Evolutionary conservation across 2,113 vertebrate genomes (phyloP).

Genomic region (Ophiodon elongatus): DNA sequence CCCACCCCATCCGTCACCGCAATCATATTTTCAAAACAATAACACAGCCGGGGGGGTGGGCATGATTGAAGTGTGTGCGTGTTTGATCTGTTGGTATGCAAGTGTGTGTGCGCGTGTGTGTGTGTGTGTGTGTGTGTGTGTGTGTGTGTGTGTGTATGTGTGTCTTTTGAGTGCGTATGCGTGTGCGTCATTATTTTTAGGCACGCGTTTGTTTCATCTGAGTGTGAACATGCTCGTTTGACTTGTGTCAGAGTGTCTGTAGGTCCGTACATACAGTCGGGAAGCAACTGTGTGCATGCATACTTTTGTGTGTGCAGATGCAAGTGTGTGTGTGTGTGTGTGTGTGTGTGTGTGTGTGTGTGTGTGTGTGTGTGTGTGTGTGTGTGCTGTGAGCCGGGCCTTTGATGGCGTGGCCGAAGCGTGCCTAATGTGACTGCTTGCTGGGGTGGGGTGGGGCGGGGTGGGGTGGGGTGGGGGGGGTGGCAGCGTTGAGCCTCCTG

Average conservation of each 20-base stretch:
- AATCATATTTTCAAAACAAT: constrained; percentile 86
- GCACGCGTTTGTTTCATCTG: constrained; percentile 67
- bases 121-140: no score
- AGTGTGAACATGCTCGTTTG: constrained; percentile 74
- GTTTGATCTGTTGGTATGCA: constrained; percentile 75
- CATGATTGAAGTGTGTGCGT: constrained; percentile 76
- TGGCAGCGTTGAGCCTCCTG: constrained; percentile 75
- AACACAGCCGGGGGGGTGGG: constrained; percentile 74
- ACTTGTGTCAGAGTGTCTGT: constrained; percentile 54
- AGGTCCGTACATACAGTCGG: constrained; percentile 32
- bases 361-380: constrained; percentile 46
- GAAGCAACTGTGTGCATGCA: constrained; percentile 55
- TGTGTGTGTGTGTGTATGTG: constrained; percentile 47
- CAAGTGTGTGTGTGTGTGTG: constrained; percentile 42
- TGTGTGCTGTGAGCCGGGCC: constrained; percentile 62
- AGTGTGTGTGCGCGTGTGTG: constrained; percentile 40
- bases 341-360: constrained; percentile 40
- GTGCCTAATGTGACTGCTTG: constrained; percentile 85
- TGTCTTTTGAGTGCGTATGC: constrained; percentile 30
- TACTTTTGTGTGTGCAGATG: constrained; percentile 49
- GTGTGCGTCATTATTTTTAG: constrained; percentile 71
- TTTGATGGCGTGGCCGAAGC: constrained; percentile 88
- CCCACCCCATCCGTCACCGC: constrained; percentile 88
- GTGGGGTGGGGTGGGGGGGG: constrained; percentile 12
- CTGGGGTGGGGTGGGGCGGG: constrained; percentile 62